These are phyloP conservation scores for Octopus sinensis DNA, from an alignment of 1,140 invertebrate species.

Conservation along the genomic window DNA sequence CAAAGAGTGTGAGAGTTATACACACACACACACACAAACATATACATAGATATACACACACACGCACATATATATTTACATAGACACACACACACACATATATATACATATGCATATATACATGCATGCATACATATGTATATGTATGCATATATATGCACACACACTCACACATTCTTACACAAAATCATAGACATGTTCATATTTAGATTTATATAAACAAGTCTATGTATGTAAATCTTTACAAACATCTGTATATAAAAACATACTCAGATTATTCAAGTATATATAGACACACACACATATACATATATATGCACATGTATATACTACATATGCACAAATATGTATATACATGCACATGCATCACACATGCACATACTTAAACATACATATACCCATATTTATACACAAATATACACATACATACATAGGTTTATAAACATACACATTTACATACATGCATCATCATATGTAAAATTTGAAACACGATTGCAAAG, in stretches of 20 bases:
- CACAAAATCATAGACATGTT: neutral
- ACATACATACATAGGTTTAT: neutral
- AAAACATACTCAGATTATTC: neutral
- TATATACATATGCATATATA: neutral
- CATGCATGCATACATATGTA: neutral
- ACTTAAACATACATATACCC: neutral
- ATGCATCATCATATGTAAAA: neutral
- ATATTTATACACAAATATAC: neutral
- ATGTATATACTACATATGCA: neutral
- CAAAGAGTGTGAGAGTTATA: too few species aligned
- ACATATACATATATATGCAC: neutral
- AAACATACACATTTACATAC: neutral
- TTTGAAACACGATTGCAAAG: too few species aligned
- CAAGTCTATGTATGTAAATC: neutral
- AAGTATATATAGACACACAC: neutral
- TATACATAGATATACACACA: neutral
- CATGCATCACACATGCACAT: neutral
- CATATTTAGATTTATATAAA: neutral
- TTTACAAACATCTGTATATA: neutral
- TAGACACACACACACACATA: neutral
- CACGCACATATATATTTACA: neutral
- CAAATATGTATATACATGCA: neutral
- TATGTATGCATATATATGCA: neutral
- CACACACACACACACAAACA: too few species aligned
- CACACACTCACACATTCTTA: neutral